Base-by-base conservation (phyloP, 2,797 vertebrate genomes). In the Gobio occitaniae region DNA sequence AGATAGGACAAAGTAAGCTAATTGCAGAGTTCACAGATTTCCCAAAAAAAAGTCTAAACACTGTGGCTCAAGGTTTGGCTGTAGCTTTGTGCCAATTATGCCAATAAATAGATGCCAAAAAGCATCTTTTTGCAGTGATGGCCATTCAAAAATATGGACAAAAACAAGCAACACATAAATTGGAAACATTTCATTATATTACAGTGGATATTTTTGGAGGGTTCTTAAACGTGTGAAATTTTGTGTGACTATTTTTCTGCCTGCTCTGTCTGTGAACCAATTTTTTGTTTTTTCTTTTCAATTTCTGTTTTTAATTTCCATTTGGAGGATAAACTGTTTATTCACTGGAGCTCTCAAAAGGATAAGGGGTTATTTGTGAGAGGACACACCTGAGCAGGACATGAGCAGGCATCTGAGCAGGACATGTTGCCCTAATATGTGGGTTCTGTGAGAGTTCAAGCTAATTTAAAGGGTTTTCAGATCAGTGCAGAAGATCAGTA, bases 131-230 rank as follows among this genome's bases (percentile, higher is more conserved):
- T 75, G 3, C 12, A 56, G 21, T n/a, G 74, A 56, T 8, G 11
- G 6, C 36, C 52, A 76, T 76, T 76, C 3, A n/a, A 76, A 75
- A 59, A 75, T 21, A 52, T 19, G 2, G 29, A 15, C 32, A 38
- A 59, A 56, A 76, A 56, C 17, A 56, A 56, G 19, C 32, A 41
- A 59, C 52, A 59, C 74, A 56, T 59, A 7, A 77, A 38, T 8
- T 77, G 74, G 52, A 76, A 41, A 56, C n/a, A 54, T 76, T 76
- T 36, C 19, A 56, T 38, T 76, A 56, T 76, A 54, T 76, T 59
- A 56, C 52, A 56, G 52, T n/a, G 21, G 17, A 54, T 36, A 16
- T 59, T n/a, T 74, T 77, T 59, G 75, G 36, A 77, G 12, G 12
- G 54, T 21, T 59, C 75, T 59, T 41, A 59, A 77, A 41, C 41